phyloP scores from a whole-genome alignment of 1,140 invertebrate genomes.

The Hyles vespertilio region DNA sequence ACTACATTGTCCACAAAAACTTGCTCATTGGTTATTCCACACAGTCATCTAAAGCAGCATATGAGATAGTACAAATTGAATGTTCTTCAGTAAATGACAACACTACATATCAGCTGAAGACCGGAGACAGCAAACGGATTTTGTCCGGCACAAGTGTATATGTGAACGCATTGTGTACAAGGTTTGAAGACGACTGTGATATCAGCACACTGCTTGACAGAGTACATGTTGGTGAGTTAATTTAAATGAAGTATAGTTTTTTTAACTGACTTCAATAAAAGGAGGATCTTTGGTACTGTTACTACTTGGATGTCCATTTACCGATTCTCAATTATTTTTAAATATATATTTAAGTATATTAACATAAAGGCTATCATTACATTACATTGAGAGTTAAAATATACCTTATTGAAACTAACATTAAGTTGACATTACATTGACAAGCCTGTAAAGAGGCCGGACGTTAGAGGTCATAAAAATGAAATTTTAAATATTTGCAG shows the following conservation, averaged over 20 bases:
- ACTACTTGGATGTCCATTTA: too few relatives aligned
- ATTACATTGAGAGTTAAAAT: too few relatives aligned
- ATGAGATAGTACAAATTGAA: constrained; percentile 60
- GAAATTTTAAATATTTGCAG: constrained; percentile 18
- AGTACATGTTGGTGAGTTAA: constrained; percentile 48
- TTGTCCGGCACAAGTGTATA: constrained; percentile 51
- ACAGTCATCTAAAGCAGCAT: constrained; percentile 49
- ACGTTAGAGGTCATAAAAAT: neutral
- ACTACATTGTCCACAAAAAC: constrained; percentile 47
- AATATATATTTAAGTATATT: too few relatives aligned
- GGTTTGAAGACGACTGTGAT: constrained; percentile 46
- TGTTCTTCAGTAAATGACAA: constrained; percentile 47
- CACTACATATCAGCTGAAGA: constrained; percentile 51
- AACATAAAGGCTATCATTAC: too few relatives aligned
- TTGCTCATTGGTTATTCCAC: constrained; percentile 51
- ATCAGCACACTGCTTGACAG: constrained; percentile 53
- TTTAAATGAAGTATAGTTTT: neutral
- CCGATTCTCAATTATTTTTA: too few relatives aligned
- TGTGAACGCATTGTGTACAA: constrained; percentile 48
- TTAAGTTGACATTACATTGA: too few relatives aligned
- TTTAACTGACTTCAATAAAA: neutral
- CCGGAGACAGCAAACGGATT: constrained; percentile 48
- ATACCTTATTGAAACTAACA: too few relatives aligned
- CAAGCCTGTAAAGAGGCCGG: too few relatives aligned
- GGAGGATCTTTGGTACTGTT: neutral